phyloP scores from a whole-genome alignment of 2,888 invertebrate genomes.

The Sesamia inferens region DNA sequence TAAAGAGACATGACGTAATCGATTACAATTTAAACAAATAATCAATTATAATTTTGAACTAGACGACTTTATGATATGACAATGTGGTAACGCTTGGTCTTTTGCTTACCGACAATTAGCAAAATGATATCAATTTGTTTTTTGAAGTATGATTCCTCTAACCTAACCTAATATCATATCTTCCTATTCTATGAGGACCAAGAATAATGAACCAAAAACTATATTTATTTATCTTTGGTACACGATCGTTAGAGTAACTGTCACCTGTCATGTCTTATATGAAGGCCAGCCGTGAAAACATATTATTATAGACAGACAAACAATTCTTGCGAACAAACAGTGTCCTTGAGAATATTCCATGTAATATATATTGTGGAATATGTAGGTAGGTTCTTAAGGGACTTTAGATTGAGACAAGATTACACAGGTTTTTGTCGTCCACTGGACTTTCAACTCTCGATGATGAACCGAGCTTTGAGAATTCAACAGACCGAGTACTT shows the following conservation, averaged over 20 bases:
- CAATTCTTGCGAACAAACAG: constrained; percentile 6
- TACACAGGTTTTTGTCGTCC: not conserved
- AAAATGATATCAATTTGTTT: not conserved
- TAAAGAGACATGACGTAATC: too few relatives aligned
- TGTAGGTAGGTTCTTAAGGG: too few relatives aligned
- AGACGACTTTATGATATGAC: not conserved
- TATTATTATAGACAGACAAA: not conserved
- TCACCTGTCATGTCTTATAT: not conserved
- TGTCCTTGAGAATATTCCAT: constrained; percentile 24
- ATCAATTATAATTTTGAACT: not conserved
- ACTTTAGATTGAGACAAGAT: not conserved
- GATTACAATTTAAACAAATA: too few relatives aligned
- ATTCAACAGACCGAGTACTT: not conserved
- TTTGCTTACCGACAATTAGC: not conserved
- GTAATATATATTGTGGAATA: constrained; percentile 36
- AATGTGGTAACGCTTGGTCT: not conserved
- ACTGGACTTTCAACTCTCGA: not conserved
- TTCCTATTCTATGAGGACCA: not conserved
- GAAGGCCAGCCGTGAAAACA: constrained; percentile 6
- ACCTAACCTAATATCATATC: not conserved
- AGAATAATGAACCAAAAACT: not conserved
- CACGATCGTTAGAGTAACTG: not conserved
- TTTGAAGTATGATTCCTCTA: too few relatives aligned
- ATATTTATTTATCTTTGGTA: not conserved
- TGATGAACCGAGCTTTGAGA: not conserved